Evolutionary conservation across 2,113 vertebrate species (phyloP), one percentile per base, ranked within the genome.

Genomic region (Peromyscus polionotus): DNA sequence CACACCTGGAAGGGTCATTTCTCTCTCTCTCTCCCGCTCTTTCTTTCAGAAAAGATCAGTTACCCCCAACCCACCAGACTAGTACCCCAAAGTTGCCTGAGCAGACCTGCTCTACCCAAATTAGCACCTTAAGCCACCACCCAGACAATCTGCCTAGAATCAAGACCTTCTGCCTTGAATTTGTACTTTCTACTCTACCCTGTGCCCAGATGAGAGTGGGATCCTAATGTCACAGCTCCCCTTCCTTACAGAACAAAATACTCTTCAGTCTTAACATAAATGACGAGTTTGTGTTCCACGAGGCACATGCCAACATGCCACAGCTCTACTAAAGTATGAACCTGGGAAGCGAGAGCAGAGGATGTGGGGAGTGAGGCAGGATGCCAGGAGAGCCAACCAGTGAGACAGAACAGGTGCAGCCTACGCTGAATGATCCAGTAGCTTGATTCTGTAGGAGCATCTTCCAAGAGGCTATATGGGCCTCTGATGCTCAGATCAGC

Each of bases 21-120:
- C 33, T 72, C 17, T 68, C 48, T 36, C 26, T 67, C 48, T 83
- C 26, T 12, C 63, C 45, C 65, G 13, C 14, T 22, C 3, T 68
- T 87, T 93, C 61, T 93, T 95, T 72, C 80, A 94, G 85, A 95
- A 95, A 70, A 83, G 61, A 86, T 83, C 22, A 72, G 42, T 5
- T 73, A 54, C 24, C 16, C n/a, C 24, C 57, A 39, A 31, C 14
- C 33, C 70, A 90, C 39, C 4, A 33, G 28, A 24, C 10, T 51
- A 59, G 20, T 4, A 33, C 26, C 31, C 77, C 68, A 20, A 26
- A 67, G 20, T 67, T 63, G 28, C 7, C 91, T 5, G 33, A 72
- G 51, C 39, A 85, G 36, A n/a, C 31, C 59, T 14, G 0, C 65
- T 88, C 45, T 31, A 8, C 51, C 20, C n/a, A 57, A 70, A 48